Evolutionary conservation across 1,140 invertebrate species (phyloP).

Genomic region (Solenopsis fugax): DNA sequence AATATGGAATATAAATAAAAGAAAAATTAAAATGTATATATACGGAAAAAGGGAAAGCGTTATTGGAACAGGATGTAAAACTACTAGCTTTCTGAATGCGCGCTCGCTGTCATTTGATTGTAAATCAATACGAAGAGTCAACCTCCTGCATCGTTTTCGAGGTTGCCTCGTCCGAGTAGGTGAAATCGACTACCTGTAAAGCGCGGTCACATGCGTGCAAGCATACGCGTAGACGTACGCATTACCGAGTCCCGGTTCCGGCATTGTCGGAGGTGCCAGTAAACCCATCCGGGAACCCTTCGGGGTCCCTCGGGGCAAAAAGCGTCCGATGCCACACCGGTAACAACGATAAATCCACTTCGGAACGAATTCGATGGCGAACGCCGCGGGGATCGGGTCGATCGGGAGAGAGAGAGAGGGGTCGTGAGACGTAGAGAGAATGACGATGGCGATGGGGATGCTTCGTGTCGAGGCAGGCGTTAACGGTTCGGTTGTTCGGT

Average conservation of each 20-base stretch:
- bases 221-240: slow-evolving; percentile 24
- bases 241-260: slow-evolving; percentile 12
- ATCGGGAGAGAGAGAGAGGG: not conserved
- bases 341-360: slow-evolving; percentile 70
- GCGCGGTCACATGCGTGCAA: not conserved
- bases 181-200: not conserved
- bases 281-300: slow-evolving; percentile 51
- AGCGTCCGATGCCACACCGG: slow-evolving; percentile 43
- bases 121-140: not conserved
- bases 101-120: not conserved
- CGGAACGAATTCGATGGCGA: slow-evolving; percentile 56
- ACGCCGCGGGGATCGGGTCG: slow-evolving; percentile 27
- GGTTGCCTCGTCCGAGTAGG: not conserved
- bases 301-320: slow-evolving; percentile 42
- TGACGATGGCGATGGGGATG: slow-evolving; percentile 56
- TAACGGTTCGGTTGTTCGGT: slow-evolving; percentile 70
- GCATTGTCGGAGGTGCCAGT: slow-evolving; percentile 46
- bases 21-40: not conserved
- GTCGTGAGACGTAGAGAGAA: slow-evolving; percentile 37
- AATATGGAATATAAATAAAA: not conserved
- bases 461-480: slow-evolving; percentile 70
- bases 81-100: not conserved
- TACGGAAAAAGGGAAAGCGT: not conserved
- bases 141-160: slow-evolving; percentile 15
- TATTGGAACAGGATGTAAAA: not conserved